These are phyloP conservation scores for Porites evermanni DNA, from an alignment of 92 coral and sea anemone genomes.

Conservation along the genomic window DNA sequence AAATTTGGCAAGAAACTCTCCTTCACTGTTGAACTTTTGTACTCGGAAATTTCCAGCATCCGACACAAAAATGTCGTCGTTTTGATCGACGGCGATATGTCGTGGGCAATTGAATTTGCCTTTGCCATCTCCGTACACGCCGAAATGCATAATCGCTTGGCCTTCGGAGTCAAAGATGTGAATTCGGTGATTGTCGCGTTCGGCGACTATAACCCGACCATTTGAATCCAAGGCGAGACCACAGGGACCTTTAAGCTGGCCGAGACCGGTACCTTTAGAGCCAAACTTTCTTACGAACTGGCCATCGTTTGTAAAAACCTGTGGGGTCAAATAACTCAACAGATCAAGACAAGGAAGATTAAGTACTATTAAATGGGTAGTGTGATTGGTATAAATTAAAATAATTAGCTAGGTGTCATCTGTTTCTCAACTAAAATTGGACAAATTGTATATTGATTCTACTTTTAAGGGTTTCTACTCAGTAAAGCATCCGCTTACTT, in stretches of 20 bases:
- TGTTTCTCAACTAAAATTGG: neutral
- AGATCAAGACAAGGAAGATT: neutral
- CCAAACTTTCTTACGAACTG: slow-evolving; percentile 80
- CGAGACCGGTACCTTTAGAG: slow-evolving; percentile 77
- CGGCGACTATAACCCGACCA: slow-evolving; percentile 85
- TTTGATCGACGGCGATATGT: slow-evolving; percentile 70
- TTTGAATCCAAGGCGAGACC: slow-evolving; percentile 78
- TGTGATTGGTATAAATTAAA: neutral
- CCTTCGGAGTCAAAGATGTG: slow-evolving; percentile 89
- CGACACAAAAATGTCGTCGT: slow-evolving; percentile 83
- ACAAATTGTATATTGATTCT: neutral
- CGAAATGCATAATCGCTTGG: slow-evolving; percentile 77
- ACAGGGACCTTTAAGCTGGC: slow-evolving; percentile 87
- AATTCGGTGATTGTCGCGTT: slow-evolving; percentile 92
- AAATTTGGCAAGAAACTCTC: slow-evolving; percentile 74
- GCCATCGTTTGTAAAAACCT: slow-evolving; percentile 83
- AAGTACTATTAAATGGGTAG: neutral
- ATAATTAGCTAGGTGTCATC: too few relatives aligned
- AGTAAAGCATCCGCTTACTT: slow-evolving; percentile 32
- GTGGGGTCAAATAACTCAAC: neutral
- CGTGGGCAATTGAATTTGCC: slow-evolving; percentile 92
- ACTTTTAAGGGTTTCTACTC: too few relatives aligned
- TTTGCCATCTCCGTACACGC: slow-evolving; percentile 83
- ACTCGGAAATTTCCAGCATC: slow-evolving; percentile 89
- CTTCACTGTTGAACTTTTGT: slow-evolving; percentile 72